Base-by-base conservation (phyloP, 2,797 vertebrate species). In the Xerus rutilus region DNA sequence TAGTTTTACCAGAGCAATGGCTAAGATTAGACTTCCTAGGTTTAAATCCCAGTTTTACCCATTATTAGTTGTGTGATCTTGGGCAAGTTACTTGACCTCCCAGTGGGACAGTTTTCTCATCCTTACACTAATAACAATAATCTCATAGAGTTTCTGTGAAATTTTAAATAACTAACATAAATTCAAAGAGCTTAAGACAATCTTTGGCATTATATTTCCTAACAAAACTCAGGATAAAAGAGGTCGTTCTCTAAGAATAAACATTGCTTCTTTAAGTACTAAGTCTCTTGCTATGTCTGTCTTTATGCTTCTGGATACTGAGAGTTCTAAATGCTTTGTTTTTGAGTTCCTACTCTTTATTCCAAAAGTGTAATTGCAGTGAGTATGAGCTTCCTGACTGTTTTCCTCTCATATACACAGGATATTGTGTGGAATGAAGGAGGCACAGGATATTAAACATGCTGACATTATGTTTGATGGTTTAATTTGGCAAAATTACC, bases 181-280 rank as follows among this genome's bases (percentile, higher is more conserved):
- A 79, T 32, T 81, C 21, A 65, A 65, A 73, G 49, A 73, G 25
- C 39, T 73, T n/a, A 54, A 47, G 74, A 32, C 10, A 72, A 5
- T 79, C 25, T 86, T 91, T 79, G 64, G 78, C 12, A 57, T 39
- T 87, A 18, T 74, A 43, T 15, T 82, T 91, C 54, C 45, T 77
- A 69, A 70, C 17, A 57, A 87, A 94, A 93, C 30, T 64, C 52
- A 70, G 54, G n/a, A 89, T 74, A 70, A 89, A 77, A 32, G 23
- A 78, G n/a, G 15, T 84, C 82, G 84, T 59, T 67, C n/a, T 94
- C n/a, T 47, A 89, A 92, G 73, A 86, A 79, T 92, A 62, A 14
- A 49, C 23, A 85, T 86, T 86, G 11, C 21, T 57, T 25, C 8
- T 73, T 72, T 86, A 76, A 74, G 15, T 65, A 76, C 28, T 86